Evolutionary conservation across 2,113 vertebrate genomes (phyloP).

Genomic region (Tetraodon nigroviridis): DNA sequence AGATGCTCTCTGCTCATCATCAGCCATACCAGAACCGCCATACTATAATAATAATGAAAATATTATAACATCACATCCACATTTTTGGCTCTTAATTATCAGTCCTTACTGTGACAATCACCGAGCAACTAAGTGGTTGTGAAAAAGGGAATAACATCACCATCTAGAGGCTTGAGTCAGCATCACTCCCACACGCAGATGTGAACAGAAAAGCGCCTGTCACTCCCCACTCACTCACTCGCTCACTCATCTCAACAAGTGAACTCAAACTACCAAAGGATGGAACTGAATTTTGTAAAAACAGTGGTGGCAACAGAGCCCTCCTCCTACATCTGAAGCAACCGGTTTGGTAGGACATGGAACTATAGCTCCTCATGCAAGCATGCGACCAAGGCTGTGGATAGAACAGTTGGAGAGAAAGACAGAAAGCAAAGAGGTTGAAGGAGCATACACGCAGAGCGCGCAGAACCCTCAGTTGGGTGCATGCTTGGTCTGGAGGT

Average conservation of each 20-base stretch:
- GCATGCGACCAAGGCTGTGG: constrained; percentile 16
- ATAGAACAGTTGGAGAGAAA: constrained; percentile 20
- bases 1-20: constrained; percentile 26
- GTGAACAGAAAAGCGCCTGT: constrained; percentile 19
- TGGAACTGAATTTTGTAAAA: background rate
- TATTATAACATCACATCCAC: constrained; percentile 13
- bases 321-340: constrained; percentile 2
- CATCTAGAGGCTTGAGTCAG: constrained; percentile 57
- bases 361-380: constrained; percentile 67
- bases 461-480: constrained; percentile 31
- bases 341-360: constrained; percentile 42
- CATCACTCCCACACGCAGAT: constrained; percentile 4
- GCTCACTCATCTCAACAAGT: constrained; percentile 42
- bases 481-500: constrained; percentile 35
- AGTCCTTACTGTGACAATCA: background rate
- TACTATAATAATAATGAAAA: background rate
- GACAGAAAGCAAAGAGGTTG: constrained; percentile 22
- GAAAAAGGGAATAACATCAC: constrained; percentile 65
- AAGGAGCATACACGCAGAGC: constrained; percentile 35
- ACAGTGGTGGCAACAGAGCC: constrained; percentile 2
- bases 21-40: no score
- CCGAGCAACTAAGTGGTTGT: background rate
- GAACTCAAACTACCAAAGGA: constrained; percentile 13
- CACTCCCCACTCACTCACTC: constrained; percentile 21
- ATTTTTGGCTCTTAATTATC: constrained; percentile 15